Evolutionary conservation across 2,888 invertebrate species (phyloP).

Genomic region (Metacarcinus magister): DNA sequence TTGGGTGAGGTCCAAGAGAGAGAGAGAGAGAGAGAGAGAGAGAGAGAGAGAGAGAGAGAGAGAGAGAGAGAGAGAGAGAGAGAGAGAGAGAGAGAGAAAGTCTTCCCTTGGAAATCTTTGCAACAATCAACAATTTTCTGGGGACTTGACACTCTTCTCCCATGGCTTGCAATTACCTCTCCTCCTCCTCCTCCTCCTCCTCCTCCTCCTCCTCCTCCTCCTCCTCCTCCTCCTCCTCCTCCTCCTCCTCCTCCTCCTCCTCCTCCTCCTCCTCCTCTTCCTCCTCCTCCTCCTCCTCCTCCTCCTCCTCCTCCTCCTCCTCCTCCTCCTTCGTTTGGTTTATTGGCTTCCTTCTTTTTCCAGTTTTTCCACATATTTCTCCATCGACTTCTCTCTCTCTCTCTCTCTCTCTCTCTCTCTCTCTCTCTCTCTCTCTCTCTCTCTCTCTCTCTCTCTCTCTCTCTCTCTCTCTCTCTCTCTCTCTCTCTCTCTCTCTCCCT

Average conservation of each 20-base stretch:
- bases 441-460: neutral
- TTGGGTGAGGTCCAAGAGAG: constrained; percentile 1
- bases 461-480: neutral
- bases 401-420: neutral
- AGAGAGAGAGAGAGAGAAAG: constrained; percentile 12
- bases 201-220: neutral
- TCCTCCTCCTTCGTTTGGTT: neutral
- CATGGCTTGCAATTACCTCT: neutral
- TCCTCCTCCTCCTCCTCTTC: constrained; percentile 1
- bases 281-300: neutral
- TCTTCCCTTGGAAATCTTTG: neutral
- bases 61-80: neutral
- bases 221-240: constrained; percentile 37
- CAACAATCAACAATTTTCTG: neutral
- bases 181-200: neutral
- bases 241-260: constrained; percentile 18
- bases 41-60: neutral
- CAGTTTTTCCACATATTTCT: neutral
- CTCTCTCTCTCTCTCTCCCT: neutral
- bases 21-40: constrained; percentile 46
- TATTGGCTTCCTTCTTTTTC: constrained; percentile 10
- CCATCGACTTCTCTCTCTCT: neutral
- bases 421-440: neutral
- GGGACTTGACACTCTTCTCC: constrained; percentile 3
- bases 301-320: neutral